These are phyloP conservation scores for Schizaphis graminum DNA, from an alignment of 2,888 invertebrate genomes.

Conservation along the genomic window DNA sequence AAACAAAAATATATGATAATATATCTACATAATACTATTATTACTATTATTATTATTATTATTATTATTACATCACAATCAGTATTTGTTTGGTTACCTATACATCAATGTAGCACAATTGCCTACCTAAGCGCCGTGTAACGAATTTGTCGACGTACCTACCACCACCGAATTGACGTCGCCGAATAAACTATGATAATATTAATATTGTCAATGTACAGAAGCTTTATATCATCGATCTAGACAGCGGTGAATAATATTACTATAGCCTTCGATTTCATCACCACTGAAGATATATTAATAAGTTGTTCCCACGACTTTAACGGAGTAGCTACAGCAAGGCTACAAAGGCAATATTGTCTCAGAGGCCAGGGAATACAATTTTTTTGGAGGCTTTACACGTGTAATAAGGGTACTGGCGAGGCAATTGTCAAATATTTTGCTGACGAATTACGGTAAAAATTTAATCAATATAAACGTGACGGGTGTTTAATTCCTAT, in stretches of 20 bases:
- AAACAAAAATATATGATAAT: not conserved
- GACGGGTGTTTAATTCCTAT: too few species aligned
- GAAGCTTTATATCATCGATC: not conserved
- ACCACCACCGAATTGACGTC: not conserved
- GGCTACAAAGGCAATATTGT: too few species aligned
- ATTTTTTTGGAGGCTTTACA: too few species aligned
- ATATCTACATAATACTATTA: not conserved
- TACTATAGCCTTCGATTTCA: not conserved
- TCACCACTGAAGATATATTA: not conserved
- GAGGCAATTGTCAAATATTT: too few species aligned
- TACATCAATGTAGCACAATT: slow-evolving; percentile 43
- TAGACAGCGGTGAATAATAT: not conserved
- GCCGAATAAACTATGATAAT: not conserved
- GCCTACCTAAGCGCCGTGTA: slow-evolving; percentile 57
- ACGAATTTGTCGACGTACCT: not conserved
- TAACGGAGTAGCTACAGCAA: too few species aligned
- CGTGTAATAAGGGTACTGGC: too few species aligned
- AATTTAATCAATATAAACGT: too few species aligned
- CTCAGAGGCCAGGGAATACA: too few species aligned
- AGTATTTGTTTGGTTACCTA: not conserved
- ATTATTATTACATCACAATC: not conserved
- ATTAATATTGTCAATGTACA: not conserved
- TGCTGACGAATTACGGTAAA: too few species aligned
- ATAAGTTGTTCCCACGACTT: not conserved
- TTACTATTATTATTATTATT: too few species aligned